These are phyloP conservation scores for Limenitis camilla DNA, from an alignment of 2,888 invertebrate genomes.

Conservation along the genomic window DNA sequence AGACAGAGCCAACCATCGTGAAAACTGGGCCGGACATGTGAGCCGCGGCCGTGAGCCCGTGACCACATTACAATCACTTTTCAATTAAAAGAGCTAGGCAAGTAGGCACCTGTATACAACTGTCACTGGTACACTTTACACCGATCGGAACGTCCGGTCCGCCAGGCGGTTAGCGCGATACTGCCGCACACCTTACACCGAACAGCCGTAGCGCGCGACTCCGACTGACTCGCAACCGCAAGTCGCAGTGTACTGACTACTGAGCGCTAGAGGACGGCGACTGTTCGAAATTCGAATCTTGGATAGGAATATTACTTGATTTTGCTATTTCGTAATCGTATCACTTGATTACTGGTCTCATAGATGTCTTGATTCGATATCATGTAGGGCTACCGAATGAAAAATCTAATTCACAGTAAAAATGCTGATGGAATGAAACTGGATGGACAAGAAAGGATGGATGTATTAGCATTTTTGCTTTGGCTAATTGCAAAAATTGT, in stretches of 20 bases:
- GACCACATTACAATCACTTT: conserved; percentile 73
- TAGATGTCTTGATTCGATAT: conserved; percentile 61
- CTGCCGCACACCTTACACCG: conserved; percentile 28
- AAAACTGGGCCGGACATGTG: conserved; percentile 73
- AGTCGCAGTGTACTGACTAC: conserved; percentile 60
- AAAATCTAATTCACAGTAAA: too few relatives aligned
- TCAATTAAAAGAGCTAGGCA: conserved; percentile 62
- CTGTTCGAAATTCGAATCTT: too few relatives aligned
- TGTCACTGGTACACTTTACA: conserved; percentile 39
- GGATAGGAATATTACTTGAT: conserved; percentile 48
- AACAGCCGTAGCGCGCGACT: conserved; percentile 34
- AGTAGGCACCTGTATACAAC: conserved; percentile 68
- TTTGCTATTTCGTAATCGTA: conserved; percentile 70
- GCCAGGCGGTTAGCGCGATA: conserved; percentile 38
- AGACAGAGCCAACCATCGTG: conserved; percentile 44
- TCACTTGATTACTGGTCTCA: conserved; percentile 65
- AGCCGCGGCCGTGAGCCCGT: conserved; percentile 72
- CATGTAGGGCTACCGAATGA: too few relatives aligned
- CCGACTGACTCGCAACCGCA: conserved; percentile 41
- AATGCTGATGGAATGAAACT: too few relatives aligned
- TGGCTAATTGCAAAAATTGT: too few relatives aligned
- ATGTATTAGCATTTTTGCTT: too few relatives aligned
- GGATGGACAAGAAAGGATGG: too few relatives aligned
- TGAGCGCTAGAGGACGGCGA: conserved; percentile 45
- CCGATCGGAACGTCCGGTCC: conserved; percentile 38